phyloP scores from a whole-genome alignment of 2,113 vertebrate species.

The Apus apus region DNA sequence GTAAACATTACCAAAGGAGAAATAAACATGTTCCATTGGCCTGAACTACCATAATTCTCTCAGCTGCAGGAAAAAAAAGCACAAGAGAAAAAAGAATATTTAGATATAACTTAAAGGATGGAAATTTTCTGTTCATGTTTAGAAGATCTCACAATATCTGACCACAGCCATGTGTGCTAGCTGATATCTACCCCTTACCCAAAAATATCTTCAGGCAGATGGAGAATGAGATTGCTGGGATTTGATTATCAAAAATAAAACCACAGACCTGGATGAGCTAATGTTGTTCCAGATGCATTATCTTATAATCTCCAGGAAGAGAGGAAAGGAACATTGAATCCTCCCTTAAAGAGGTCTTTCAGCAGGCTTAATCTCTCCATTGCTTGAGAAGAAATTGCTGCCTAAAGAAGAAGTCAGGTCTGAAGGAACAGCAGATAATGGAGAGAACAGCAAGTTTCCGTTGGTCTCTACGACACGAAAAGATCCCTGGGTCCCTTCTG shows the following conservation, averaged over 20 bases:
- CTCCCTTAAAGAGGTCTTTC: slow-evolving; percentile 38
- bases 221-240: slow-evolving; percentile 61
- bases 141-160: slow-evolving; percentile 61
- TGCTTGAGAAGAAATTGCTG: slow-evolving; percentile 9
- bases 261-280: slow-evolving; percentile 74
- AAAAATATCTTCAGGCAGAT: slow-evolving; percentile 57
- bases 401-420: slow-evolving; percentile 8
- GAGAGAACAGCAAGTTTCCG: not conserved
- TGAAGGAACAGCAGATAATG: not conserved
- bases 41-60: slow-evolving; percentile 37
- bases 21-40: slow-evolving; percentile 65
- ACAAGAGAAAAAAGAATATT: slow-evolving; percentile 57
- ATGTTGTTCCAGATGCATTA: slow-evolving; percentile 75
- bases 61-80: slow-evolving; percentile 65
- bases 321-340: slow-evolving; percentile 21
- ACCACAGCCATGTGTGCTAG: slow-evolving; percentile 38
- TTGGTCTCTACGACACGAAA: not conserved
- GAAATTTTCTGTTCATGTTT: slow-evolving; percentile 56
- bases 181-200: slow-evolving; percentile 36
- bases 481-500: not conserved
- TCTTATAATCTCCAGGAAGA: slow-evolving; percentile 74
- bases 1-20: slow-evolving; percentile 62
- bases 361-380: not conserved
- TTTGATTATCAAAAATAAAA: slow-evolving; percentile 73
- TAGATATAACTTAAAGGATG: slow-evolving; percentile 22